Evolutionary conservation across 30 jellyfish, hydroid and myxozoan genomes (phyloP).

Genomic region (Turritopsis dohrnii): DNA sequence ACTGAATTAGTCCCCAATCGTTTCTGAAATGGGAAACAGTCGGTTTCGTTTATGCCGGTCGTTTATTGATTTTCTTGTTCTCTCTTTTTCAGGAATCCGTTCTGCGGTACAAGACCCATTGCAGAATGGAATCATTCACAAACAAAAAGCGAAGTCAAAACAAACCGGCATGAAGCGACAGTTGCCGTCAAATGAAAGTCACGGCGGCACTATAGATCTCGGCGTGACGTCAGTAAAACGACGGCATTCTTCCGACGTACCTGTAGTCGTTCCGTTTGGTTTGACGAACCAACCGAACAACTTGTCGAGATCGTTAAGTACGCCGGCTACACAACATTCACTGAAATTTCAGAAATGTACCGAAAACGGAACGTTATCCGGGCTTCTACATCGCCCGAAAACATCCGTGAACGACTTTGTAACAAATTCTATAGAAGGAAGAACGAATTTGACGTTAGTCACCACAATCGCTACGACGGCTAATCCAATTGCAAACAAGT

Average conservation of each 20-base stretch:
- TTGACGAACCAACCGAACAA: conserved; percentile 19
- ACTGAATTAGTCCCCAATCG: too few species aligned
- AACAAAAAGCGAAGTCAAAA: conserved; percentile 27
- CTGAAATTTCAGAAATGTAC: not conserved
- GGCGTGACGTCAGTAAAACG: conserved; percentile 29
- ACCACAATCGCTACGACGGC: conserved; percentile 38
- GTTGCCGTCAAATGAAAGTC: conserved; percentile 22
- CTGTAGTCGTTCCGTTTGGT: conserved; percentile 23
- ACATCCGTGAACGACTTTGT: conserved; percentile 19
- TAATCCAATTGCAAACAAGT: conserved; percentile 26
- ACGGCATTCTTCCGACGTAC: conserved; percentile 35
- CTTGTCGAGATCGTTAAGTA: conserved; percentile 19
- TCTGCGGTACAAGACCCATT: conserved; percentile 15
- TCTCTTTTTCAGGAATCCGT: not conserved
- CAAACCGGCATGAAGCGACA: conserved; percentile 20
- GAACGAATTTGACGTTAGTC: conserved; percentile 33
- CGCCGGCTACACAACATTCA: conserved; percentile 25
- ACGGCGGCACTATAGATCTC: conserved; percentile 22
- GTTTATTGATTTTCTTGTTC: not conserved
- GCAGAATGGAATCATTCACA: conserved; percentile 36
- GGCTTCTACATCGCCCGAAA: conserved; percentile 32
- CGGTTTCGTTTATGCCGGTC: not conserved
- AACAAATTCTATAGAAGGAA: conserved; percentile 17
- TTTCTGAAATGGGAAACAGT: not conserved
- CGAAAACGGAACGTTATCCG: conserved; percentile 35